Evolutionary conservation across 2,888 invertebrate species (phyloP).

Genomic region (Caenorhabditis zanzibari): DNA sequence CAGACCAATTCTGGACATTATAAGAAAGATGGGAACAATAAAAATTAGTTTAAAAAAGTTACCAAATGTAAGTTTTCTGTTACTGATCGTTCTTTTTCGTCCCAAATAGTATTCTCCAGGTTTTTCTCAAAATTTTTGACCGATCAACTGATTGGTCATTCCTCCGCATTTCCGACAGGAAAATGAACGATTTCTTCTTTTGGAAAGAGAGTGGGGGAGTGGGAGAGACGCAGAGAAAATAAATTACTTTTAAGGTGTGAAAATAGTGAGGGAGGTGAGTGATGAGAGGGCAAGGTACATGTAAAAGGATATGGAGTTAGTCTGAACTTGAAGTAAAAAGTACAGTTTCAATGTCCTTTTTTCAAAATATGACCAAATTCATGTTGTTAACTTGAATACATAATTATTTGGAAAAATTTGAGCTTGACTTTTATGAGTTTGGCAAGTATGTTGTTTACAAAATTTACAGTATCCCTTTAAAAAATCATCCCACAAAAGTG

Average conservation of each 20-base stretch:
- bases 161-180: constrained; percentile 22
- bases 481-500: too few species aligned
- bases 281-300: background rate
- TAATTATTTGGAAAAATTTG: too few species aligned
- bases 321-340: too few species aligned
- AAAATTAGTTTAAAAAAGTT: background rate
- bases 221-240: constrained; percentile 40
- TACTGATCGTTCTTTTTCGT: constrained; percentile 40
- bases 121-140: constrained; percentile 51
- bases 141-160: constrained; percentile 68
- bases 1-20: background rate
- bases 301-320: too few species aligned
- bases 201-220: constrained; percentile 17
- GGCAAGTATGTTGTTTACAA: too few species aligned
- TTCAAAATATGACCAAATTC: too few species aligned
- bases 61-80: too few species aligned
- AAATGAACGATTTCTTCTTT: constrained; percentile 9
- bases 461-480: too few species aligned
- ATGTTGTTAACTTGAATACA: too few species aligned
- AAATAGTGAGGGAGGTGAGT: background rate
- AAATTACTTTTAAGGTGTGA: constrained; percentile 19
- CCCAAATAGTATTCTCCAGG: constrained; percentile 16
- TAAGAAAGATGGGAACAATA: background rate
- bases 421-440: too few species aligned
- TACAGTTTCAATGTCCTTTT: too few species aligned